Evolutionary conservation across 2,888 invertebrate species (phyloP), one percentile per base, ranked within the genome.

Genomic region (Drosophila silvestris): DNA sequence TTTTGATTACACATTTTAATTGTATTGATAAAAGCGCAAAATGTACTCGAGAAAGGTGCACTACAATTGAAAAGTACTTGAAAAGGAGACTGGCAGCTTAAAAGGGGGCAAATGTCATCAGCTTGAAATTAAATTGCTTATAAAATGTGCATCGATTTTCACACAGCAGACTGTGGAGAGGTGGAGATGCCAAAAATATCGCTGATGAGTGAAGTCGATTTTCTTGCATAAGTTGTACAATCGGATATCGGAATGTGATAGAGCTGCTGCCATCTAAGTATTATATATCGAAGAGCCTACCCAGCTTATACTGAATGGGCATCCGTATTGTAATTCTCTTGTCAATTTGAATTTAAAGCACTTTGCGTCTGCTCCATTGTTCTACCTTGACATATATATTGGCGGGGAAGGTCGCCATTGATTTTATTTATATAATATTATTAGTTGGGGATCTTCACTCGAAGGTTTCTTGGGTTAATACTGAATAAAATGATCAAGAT

Each of bases 1-100:
- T 77, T 91, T 90, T 79, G 79, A 82, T 84, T 82, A 71, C 56
- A 71, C 52, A 54, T 84, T 89, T 82, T 79, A 75, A 84, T 79
- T 81, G 82, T 69, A 85, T 73, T 69, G 70, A 71, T 62, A 74
- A 74, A 79, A 70, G 75, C 44, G 66, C 80, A 63, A 54, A 35
- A 5, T 65, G 28, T 33, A n/a, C 28, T 14, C 22, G 12, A 10
- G 5, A 39, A 65, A 63, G 30, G 26, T 30, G 28, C 14, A 10
- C 26, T 28, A 28, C 9, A 28, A 51, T 28, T 28, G 16, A 19
- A 9, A 28, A 51, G 28, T 19, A 51, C 12, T 28, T 0, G 10
- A 28, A 51, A 47, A 26, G 16, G 9, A 16, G 26, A 26, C 16
- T 26, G 47, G 1, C 9, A 26, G 16, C 28, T 5, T 1, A 51